A percentile compares a stretch with the other conserved stretches of the same genome.
Evolutionary conservation across 92 coral and sea anemone species (phyloP).

Genomic region (Chrysogorgia sp.): DNA sequence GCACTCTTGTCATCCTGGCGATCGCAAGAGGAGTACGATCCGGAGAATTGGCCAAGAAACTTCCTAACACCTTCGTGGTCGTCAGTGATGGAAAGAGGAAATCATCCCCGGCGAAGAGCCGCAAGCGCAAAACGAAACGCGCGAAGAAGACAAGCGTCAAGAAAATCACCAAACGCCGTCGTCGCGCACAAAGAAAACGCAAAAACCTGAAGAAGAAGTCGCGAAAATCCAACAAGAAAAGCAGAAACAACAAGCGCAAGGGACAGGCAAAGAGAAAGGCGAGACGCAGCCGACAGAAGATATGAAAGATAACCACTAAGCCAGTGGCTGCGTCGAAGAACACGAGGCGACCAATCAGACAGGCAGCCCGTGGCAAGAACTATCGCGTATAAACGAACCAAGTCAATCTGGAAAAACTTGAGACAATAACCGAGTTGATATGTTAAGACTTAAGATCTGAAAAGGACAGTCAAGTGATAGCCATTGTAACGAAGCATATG

Average conservation of each 20-base stretch:
- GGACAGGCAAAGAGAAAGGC: constrained; percentile 15
- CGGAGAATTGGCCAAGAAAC: constrained; percentile 31
- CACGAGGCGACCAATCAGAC: constrained; percentile 22
- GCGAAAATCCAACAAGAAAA: constrained; percentile 5
- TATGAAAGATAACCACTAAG: not conserved
- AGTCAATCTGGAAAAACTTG: constrained; percentile 7
- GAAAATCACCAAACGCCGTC: constrained; percentile 4
- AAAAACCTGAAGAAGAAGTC: constrained; percentile 25
- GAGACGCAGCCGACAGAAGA: constrained; percentile 36
- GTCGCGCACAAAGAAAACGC: constrained; percentile 33
- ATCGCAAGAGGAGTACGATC: constrained; percentile 30
- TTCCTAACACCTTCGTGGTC: constrained; percentile 24
- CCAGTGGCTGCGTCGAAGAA: not conserved
- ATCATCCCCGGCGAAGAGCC: constrained; percentile 4
- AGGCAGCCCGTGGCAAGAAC: constrained; percentile 42
- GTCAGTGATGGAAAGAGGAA: constrained; percentile 8
- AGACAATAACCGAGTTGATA: constrained; percentile 7
- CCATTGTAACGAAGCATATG: constrained; percentile 36
- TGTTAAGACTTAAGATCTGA: constrained; percentile 33
- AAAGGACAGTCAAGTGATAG: constrained; percentile 31
- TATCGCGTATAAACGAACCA: constrained; percentile 37
- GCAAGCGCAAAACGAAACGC: constrained; percentile 27
- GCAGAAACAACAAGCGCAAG: constrained; percentile 15
- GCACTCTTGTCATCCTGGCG: constrained; percentile 40
- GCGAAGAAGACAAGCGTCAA: constrained; percentile 15